These are phyloP conservation scores for Teleopsis dalmanni DNA, from an alignment of 1,140 invertebrate species.

Conservation along the genomic window DNA sequence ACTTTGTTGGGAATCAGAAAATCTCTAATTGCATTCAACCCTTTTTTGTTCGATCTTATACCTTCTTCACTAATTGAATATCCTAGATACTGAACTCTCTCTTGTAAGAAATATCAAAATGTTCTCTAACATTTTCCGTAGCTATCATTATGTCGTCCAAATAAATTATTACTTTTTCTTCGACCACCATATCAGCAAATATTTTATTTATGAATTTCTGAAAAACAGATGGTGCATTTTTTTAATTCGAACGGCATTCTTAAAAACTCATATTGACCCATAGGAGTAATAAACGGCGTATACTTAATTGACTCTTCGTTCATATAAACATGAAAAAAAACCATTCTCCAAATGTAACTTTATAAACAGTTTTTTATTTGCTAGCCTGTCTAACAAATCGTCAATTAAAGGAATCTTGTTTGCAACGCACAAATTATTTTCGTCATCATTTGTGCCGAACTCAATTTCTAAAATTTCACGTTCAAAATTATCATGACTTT, in stretches of 20 bases:
- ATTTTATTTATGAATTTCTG: conserved; percentile 41
- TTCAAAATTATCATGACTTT: neutral
- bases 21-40: conserved; percentile 16
- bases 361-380: conserved; percentile 20
- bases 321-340: conserved; percentile 34
- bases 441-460: neutral
- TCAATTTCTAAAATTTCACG: neutral
- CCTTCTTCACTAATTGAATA: conserved; percentile 18
- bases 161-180: conserved; percentile 11
- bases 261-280: conserved; percentile 29
- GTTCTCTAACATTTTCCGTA: conserved; percentile 1
- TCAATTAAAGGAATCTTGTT: conserved; percentile 32
- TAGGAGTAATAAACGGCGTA: conserved; percentile 32
- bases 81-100: conserved; percentile 35
- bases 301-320: conserved; percentile 18
- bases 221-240: conserved; percentile 32
- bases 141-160: conserved; percentile 15
- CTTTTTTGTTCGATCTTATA: conserved; percentile 18
- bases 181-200: conserved; percentile 19
- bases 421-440: conserved; percentile 22
- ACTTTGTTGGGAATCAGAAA: conserved; percentile 18
- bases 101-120: conserved; percentile 20
- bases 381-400: conserved; percentile 26
- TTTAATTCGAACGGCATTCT: conserved; percentile 29
- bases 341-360: conserved; percentile 30